phyloP scores from a whole-genome alignment of 2,888 invertebrate species.

The Orthosia incerta region DNA sequence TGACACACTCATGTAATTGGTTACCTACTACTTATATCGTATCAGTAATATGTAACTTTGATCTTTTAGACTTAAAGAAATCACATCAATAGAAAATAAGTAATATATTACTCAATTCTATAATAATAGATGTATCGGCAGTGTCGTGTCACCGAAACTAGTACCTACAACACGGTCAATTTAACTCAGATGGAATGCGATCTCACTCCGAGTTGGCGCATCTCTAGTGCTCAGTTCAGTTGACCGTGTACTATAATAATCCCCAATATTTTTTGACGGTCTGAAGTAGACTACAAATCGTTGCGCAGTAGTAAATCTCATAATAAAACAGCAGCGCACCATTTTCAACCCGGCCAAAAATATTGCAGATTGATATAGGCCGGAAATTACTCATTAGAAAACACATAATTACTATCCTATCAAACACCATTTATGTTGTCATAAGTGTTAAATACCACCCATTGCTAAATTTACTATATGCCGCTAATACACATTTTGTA shows the following conservation, averaged over 20 bases:
- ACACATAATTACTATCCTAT: slow-evolving; percentile 24
- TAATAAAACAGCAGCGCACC: too few species aligned
- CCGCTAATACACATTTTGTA: slow-evolving; percentile 39
- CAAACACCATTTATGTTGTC: slow-evolving; percentile 34
- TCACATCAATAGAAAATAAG: slow-evolving; percentile 43
- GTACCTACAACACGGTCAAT: neutral
- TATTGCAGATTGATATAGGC: slow-evolving; percentile 16
- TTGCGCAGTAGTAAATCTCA: too few species aligned
- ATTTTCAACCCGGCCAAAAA: too few species aligned
- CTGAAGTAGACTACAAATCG: too few species aligned
- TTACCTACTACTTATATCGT: neutral
- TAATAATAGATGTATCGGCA: slow-evolving; percentile 28
- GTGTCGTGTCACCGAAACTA: slow-evolving; percentile 31
- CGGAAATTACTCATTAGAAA: slow-evolving; percentile 53
- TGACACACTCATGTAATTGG: slow-evolving; percentile 11
- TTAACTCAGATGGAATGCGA: too few species aligned
- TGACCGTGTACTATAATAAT: too few species aligned
- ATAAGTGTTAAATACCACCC: slow-evolving; percentile 17
- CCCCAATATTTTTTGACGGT: too few species aligned
- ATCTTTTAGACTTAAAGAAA: slow-evolving; percentile 24
- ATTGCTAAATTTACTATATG: slow-evolving; percentile 28
- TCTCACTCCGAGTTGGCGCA: too few species aligned
- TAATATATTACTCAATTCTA: slow-evolving; percentile 31
- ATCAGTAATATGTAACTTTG: slow-evolving; percentile 34
- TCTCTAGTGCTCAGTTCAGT: too few species aligned